phyloP scores from a whole-genome alignment of 1,140 invertebrate species.

The Brachionus rubens region DNA sequence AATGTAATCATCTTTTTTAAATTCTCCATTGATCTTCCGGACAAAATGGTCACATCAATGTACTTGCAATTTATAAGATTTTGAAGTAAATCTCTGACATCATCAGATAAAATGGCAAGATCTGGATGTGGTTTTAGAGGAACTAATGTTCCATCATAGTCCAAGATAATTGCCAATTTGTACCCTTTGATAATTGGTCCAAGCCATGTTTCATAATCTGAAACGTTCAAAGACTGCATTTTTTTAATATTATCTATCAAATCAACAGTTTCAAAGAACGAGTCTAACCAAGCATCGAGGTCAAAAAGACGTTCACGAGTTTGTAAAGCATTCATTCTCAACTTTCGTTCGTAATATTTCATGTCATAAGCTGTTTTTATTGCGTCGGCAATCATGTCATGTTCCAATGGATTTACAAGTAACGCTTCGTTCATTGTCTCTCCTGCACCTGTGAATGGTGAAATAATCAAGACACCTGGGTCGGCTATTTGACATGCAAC shows the following conservation, averaged over 20 bases:
- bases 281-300: constrained; percentile 82
- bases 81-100: constrained; percentile 64
- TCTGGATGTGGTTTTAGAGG: constrained; percentile 83
- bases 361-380: constrained; percentile 81
- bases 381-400: constrained; percentile 78
- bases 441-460: constrained; percentile 80
- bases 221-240: constrained; percentile 30
- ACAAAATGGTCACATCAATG: constrained; percentile 33
- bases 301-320: constrained; percentile 72
- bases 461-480: constrained; percentile 77
- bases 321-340: constrained; percentile 79
- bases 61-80: neutral
- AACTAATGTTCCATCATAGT: constrained; percentile 83
- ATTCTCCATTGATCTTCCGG: constrained; percentile 13
- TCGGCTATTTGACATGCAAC: constrained; percentile 85
- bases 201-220: constrained; percentile 31
- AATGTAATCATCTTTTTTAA: constrained; percentile 31
- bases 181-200: constrained; percentile 69
- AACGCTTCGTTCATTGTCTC: constrained; percentile 68
- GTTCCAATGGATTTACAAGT: constrained; percentile 83
- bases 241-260: constrained; percentile 48
- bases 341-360: constrained; percentile 76
- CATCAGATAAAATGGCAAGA: constrained; percentile 74
- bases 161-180: constrained; percentile 75
- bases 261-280: constrained; percentile 67